Base-by-base conservation (phyloP, 1,140 invertebrate genomes). In the Mycetomoellerius zeteki region DNA sequence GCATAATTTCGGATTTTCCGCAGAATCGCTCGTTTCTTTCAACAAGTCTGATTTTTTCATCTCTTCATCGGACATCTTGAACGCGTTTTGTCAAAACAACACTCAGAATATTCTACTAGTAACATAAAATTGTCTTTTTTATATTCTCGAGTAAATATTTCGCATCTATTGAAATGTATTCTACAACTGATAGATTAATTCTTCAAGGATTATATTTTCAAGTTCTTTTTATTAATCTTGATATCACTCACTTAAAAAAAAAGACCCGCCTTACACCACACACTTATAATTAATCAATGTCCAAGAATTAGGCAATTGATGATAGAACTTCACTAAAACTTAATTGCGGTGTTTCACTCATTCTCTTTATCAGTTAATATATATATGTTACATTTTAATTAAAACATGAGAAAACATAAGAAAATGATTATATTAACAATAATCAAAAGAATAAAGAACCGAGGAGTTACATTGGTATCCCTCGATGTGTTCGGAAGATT, bases 21-120 rank as follows among this genome's bases (percentile, higher is more conserved):
- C 64, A n/a, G 80, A 56, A 37, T 87, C 76, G 14, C 19, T 85
- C 37, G 64, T 69, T 24, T 69, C 84, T 37, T 87, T 92, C 0
- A 60, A 71, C 0, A 24, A 67, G 67, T 88, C 88, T 0, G 47
- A 56, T n/a, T 33, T 82, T 80, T 81, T 56, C 0, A 50, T 58
- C 62, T 77, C 89, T 80, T 94, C 91, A 37, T 92, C 84, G n/a
- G 92, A 93, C 93, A 94, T 94, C 16, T 86, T 91, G 7, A 69
- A 78, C 21, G 69, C 21, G 19, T 64, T 67, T 56, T 19, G 16
- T 50, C 14, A 47, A 77, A 8, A 43, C 16, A 47, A 43, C 47
- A 47, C 2, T 60, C 33, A 10, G 4, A 47, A 75, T 43, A 27
- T 6, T 21, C 37, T 10, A 6, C 24, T 14, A 82, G 19, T 82